phyloP scores from a whole-genome alignment of 2,797 vertebrate species.

The Orientallactaga sibirica region DNA sequence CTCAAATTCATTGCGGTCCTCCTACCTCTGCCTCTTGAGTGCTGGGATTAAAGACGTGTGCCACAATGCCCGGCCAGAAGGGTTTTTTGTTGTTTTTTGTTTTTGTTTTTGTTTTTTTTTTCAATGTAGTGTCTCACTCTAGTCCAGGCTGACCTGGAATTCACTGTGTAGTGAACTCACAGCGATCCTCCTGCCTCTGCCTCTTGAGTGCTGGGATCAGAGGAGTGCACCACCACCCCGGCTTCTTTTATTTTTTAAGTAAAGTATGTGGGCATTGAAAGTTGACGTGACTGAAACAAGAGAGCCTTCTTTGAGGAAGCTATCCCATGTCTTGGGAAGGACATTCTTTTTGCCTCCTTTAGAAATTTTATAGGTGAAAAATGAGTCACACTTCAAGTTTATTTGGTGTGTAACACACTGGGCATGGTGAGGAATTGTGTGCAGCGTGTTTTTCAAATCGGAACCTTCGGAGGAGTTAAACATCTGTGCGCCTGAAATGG shows the following conservation, averaged over 20 bases:
- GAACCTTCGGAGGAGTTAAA: constrained; percentile 14
- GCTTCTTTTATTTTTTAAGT: neutral
- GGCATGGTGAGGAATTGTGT: neutral
- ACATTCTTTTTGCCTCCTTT: constrained; percentile 61
- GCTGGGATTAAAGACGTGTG: no score
- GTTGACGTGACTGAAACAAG: neutral
- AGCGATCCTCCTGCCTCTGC: no score
- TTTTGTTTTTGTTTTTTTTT: no score
- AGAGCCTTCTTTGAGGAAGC: neutral
- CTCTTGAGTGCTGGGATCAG: no score
- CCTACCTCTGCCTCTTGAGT: no score
- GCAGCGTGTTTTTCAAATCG: constrained; percentile 41
- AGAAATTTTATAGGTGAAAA: constrained; percentile 73
- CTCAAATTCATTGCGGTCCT: no score
- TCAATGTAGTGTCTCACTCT: no score
- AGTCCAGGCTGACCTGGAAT: no score
- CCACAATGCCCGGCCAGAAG: no score
- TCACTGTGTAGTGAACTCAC: no score
- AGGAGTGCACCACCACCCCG: no score
- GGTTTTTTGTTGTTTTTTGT: no score
- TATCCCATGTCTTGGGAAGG: constrained; percentile 37
- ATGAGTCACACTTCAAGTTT: constrained; percentile 54
- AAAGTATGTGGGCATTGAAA: neutral
- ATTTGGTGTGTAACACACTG: neutral
- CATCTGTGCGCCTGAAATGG: neutral